These are phyloP conservation scores for Synergus gifuensis DNA, from an alignment of 2,888 invertebrate species.

Conservation along the genomic window DNA sequence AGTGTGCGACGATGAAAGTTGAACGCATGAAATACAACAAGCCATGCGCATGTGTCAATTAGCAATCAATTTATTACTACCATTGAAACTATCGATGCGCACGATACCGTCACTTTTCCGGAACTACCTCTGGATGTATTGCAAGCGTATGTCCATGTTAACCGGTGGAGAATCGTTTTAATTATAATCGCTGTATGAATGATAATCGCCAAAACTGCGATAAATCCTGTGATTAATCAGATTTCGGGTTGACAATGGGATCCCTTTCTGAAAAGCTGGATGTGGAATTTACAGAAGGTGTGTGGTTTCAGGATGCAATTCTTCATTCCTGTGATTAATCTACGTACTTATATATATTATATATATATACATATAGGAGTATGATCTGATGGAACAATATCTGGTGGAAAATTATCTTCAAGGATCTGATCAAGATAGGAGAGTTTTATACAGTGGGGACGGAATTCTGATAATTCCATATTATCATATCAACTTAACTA, in stretches of 20 bases:
- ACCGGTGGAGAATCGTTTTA: constrained; percentile 11
- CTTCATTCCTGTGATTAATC: neutral
- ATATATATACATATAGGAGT: too few species aligned
- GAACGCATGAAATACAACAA: constrained; percentile 67
- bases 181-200: constrained; percentile 5
- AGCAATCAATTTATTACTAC: constrained; percentile 69
- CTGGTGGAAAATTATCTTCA: too few species aligned
- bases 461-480: too few species aligned
- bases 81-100: constrained; percentile 46
- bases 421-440: too few species aligned
- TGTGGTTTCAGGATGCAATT: neutral
- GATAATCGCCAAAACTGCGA: neutral
- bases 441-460: too few species aligned
- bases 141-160: constrained; percentile 19
- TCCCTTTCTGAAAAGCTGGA: neutral
- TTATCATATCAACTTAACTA: too few species aligned
- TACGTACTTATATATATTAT: neutral
- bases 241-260: neutral
- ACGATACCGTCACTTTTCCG: constrained; percentile 49
- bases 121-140: constrained; percentile 57
- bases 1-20: constrained; percentile 63
- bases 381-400: too few species aligned
- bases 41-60: constrained; percentile 66
- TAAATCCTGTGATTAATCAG: neutral
- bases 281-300: neutral